Evolutionary conservation across 2,797 vertebrate genomes (phyloP), one percentile per base, ranked within the genome.

Genomic region (Mallotus villosus): DNA sequence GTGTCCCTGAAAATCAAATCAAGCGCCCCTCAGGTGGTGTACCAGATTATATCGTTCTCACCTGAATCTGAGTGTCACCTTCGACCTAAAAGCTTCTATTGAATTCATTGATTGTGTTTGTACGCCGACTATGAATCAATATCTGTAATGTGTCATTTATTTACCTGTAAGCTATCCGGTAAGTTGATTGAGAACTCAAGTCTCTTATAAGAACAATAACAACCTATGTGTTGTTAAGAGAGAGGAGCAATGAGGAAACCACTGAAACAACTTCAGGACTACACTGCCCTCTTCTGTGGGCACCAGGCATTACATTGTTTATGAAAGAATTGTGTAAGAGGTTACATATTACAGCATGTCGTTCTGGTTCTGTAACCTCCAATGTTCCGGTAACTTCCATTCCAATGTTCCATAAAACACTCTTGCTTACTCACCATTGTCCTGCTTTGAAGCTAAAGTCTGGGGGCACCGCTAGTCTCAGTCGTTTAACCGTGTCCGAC

Each of bases 381-480:
- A 22, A 22, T 58, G 55, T 46, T 14, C 41, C 41, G 2, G 11
- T 46, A 12, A 46, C 41, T 0, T 9, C 34, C 8, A 37, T 37
- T 37, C 41, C 41, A 46, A 46, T 46, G 41, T 46, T 46, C 41
- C 41, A n/a, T 6, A 55, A 55, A n/a, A 17, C 51, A 11, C 17
- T 0, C 51, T 27, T 0, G 1, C 70, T 57, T 34, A 87, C 95
- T 96, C 88, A 99, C 98, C 98, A 99, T 75, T 99, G 98, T 84
- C 98, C 98, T 9, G 98, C 97, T 90, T 94, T 97, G 87, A 98
- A 99, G 72, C 85, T 92, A 81, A 99, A 98, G 49, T 95, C 92
- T 58, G 92, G 93, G 75, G 95, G 90, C 3, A 98, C 78, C 0
- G 93, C 86, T 85, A 99, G 77, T 58, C 91, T 89, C 62, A 99